These are phyloP conservation scores for Clostera curtula DNA, from an alignment of 2,888 invertebrate genomes.

Conservation along the genomic window DNA sequence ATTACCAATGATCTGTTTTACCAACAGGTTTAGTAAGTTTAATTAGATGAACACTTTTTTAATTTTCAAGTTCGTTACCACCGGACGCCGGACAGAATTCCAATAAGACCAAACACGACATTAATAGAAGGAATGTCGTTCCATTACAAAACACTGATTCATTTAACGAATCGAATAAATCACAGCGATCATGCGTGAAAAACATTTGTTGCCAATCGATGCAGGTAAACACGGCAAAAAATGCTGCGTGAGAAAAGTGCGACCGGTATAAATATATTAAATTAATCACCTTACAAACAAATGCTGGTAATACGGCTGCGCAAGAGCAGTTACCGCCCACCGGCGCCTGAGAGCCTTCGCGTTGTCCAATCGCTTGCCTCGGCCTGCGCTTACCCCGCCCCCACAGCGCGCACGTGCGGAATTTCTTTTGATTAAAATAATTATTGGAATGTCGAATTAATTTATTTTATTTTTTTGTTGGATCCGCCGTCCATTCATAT, in stretches of 20 bases:
- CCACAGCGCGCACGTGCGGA: conserved; percentile 20
- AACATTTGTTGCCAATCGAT: conserved; percentile 26
- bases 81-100: conserved; percentile 12
- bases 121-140: conserved; percentile 17
- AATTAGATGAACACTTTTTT: too few species aligned
- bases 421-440: conserved; percentile 47
- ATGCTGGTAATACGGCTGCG: conserved; percentile 26
- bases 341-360: conserved; percentile 25
- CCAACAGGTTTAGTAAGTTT: too few species aligned
- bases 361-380: conserved; percentile 37
- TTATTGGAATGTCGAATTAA: conserved; percentile 52
- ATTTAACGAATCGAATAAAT: conserved; percentile 20
- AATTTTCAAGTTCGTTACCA: conserved; percentile 2
- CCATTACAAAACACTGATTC: conserved; percentile 11
- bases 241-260: conserved; percentile 49
- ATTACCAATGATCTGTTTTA: too few species aligned
- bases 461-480: conserved; percentile 50
- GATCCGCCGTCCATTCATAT: too few species aligned
- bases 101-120: conserved; percentile 8
- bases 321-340: conserved; percentile 33
- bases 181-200: conserved; percentile 23
- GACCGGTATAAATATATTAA: conserved; percentile 59
- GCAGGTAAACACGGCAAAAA: conserved; percentile 40
- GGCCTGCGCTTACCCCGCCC: conserved; percentile 33
- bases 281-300: conserved; percentile 59